phyloP scores from a whole-genome alignment of 2,888 invertebrate species.

The Argyresthia goedartella region DNA sequence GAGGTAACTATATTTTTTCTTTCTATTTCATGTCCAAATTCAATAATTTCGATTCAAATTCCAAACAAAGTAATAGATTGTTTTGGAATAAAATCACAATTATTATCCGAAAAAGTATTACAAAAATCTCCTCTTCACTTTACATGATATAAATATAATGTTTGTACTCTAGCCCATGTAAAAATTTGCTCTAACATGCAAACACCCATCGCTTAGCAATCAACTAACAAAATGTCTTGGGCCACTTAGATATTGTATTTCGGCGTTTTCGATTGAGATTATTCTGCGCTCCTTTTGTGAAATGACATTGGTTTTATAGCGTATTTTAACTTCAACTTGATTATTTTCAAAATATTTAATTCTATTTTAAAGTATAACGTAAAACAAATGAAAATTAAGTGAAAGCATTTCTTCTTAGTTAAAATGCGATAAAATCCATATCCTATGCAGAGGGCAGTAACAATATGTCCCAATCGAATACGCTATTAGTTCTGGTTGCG shows the following conservation, averaged over 20 bases:
- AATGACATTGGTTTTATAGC: background rate
- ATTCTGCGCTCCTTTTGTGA: background rate
- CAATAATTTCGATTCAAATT: background rate
- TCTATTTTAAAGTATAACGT: too few species aligned
- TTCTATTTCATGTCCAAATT: too few species aligned
- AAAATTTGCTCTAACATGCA: conserved; percentile 72
- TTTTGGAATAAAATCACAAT: too few species aligned
- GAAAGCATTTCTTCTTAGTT: too few species aligned
- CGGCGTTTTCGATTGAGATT: conserved; percentile 8
- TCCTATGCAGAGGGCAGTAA: background rate
- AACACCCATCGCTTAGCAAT: conserved; percentile 71
- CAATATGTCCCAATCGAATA: conserved; percentile 5
- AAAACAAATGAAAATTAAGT: too few species aligned
- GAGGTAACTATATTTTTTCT: conserved; percentile 66
- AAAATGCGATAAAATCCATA: too few species aligned
- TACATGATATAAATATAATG: too few species aligned
- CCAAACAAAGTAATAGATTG: background rate
- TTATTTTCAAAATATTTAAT: too few species aligned
- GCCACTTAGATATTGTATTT: conserved; percentile 30
- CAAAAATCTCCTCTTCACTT: too few species aligned
- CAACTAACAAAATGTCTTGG: conserved; percentile 67
- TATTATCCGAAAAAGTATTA: too few species aligned
- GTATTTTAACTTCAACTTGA: too few species aligned
- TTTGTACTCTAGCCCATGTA: conserved; percentile 36
- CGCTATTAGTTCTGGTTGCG: conserved; percentile 59